Evolutionary conservation across 2,888 invertebrate genomes (phyloP).

Genomic region (Hybos culiciformis): DNA sequence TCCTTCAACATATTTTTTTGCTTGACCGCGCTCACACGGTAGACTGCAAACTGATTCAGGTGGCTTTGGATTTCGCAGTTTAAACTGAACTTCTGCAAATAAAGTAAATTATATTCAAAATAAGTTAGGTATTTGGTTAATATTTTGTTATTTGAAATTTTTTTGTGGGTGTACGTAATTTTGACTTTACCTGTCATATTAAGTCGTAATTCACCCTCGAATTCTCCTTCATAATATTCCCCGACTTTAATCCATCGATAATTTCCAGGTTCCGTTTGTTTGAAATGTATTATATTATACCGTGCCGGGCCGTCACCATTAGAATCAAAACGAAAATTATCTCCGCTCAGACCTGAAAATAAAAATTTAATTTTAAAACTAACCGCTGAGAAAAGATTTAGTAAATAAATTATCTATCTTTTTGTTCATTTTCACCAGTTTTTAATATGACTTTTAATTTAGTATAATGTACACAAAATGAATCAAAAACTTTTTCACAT

Average conservation of each 20-base stretch:
- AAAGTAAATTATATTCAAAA: slow-evolving; percentile 2
- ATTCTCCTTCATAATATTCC: slow-evolving; percentile 71
- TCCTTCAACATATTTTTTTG: slow-evolving; percentile 83
- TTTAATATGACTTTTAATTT: too few species aligned
- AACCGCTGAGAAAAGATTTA: too few species aligned
- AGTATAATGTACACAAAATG: too few species aligned
- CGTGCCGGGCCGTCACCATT: slow-evolving; percentile 90
- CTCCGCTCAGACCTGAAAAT: slow-evolving; percentile 66
- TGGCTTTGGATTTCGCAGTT: slow-evolving; percentile 59
- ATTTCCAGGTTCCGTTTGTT: slow-evolving; percentile 56
- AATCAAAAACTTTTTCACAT: too few species aligned
- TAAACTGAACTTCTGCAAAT: slow-evolving; percentile 64
- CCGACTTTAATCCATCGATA: slow-evolving; percentile 82
- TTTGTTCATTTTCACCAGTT: too few species aligned
- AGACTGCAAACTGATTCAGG: slow-evolving; percentile 85
- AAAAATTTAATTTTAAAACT: background rate
- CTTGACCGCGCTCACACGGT: slow-evolving; percentile 77
- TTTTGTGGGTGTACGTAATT: too few species aligned
- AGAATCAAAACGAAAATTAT: slow-evolving; percentile 76
- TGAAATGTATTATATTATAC: slow-evolving; percentile 92
- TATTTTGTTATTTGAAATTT: slow-evolving; percentile 7
- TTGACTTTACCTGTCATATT: slow-evolving; percentile 68
- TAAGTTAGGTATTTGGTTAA: background rate
- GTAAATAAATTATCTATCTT: too few species aligned
- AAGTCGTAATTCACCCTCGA: slow-evolving; percentile 64